phyloP scores from a whole-genome alignment of 2,797 vertebrate species.

The Parotocinclus haroldoi region DNA sequence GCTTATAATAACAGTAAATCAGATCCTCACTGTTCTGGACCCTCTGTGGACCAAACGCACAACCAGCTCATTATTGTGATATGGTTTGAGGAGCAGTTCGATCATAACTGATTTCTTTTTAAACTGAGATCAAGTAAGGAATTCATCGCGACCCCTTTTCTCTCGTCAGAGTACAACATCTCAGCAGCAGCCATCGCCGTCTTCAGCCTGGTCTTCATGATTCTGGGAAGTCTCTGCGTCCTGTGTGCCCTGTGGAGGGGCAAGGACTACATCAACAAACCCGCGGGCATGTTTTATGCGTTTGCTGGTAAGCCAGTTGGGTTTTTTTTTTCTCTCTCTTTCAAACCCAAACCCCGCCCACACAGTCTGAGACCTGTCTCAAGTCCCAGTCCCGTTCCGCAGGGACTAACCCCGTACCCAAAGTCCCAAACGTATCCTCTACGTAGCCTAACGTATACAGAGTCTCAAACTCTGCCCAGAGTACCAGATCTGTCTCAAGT shows the following conservation, averaged over 20 bases:
- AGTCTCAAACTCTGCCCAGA: neutral
- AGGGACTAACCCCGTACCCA: no score
- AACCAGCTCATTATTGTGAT: no score
- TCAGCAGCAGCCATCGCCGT: conserved; percentile 94
- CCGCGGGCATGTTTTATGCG: conserved; percentile 90
- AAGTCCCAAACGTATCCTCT: no score
- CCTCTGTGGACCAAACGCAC: no score
- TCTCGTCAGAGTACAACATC: conserved; percentile 91
- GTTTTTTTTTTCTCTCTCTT: neutral
- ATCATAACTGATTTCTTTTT: neutral
- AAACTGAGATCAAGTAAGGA: no score
- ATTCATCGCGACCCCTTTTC: neutral
- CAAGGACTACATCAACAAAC: conserved; percentile 88
- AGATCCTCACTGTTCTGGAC: no score
- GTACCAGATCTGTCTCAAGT: neutral
- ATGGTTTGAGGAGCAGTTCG: neutral
- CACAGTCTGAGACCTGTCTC: no score
- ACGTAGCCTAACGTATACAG: no score
- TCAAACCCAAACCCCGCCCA: no score
- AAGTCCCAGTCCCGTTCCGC: no score
- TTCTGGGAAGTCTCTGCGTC: conserved; percentile 81
- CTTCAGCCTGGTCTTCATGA: conserved; percentile 86
- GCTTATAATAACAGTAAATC: no score
- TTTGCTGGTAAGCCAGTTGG: conserved; percentile 78
- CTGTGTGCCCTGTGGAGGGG: conserved; percentile 78